These are phyloP conservation scores for Nipponia nippon DNA, from an alignment of 2,113 vertebrate species.

Conservation along the genomic window DNA sequence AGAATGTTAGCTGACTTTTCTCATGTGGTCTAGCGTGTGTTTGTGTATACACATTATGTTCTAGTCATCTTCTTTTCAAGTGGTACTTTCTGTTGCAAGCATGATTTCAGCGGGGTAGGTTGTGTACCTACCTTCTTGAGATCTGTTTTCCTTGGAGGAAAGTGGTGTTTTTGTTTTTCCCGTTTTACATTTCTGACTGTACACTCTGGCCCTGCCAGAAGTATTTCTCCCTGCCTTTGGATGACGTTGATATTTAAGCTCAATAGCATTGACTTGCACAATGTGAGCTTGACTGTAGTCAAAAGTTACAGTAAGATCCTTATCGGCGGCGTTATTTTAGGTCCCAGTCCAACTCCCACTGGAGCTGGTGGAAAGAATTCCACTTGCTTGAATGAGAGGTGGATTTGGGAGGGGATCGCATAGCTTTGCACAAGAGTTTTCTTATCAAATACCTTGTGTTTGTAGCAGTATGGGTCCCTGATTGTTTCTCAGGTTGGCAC, in stretches of 20 bases:
- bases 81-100: background rate
- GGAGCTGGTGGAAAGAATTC: conserved; percentile 30
- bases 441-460: background rate
- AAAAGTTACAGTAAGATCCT: conserved; percentile 44
- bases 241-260: background rate
- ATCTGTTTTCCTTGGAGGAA: background rate
- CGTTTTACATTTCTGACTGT: background rate
- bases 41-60: background rate
- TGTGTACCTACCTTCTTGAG: background rate
- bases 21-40: background rate
- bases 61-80: background rate
- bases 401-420: conserved; percentile 23
- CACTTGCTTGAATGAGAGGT: background rate
- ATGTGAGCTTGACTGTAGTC: conserved; percentile 2
- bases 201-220: background rate
- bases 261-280: conserved; percentile 7
- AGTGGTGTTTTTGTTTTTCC: background rate
- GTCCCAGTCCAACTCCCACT: background rate
- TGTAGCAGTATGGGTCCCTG: background rate
- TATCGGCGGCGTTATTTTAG: conserved; percentile 13
- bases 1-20: background rate
- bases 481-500: background rate
- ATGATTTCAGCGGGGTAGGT: background rate
- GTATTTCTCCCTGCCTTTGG: background rate
- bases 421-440: background rate